Base-by-base conservation (phyloP, 2,113 vertebrate species). In the Pteruthius melanotis region DNA sequence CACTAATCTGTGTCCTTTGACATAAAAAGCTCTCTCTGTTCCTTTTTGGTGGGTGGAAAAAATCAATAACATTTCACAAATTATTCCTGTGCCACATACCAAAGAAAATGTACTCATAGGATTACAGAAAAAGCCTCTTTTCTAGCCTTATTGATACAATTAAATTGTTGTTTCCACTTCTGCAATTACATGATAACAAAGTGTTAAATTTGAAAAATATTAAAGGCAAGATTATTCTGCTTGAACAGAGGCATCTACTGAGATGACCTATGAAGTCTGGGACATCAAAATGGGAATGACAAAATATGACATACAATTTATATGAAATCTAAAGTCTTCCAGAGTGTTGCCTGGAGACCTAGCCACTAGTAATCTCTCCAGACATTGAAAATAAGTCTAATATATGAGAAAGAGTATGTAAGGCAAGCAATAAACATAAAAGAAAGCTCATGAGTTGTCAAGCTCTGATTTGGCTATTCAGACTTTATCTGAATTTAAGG, bases 341-440 rank as follows among this genome's bases (percentile, higher is more conserved):
- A 75, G 31, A 81, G 60, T 84, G 65, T 84, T 94, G 52, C 47
- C 56, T 87, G 70, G 89, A 95, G 87, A 95, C 81, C 44, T 71
- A 82, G 21, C 16, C 50, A 52, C 70, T 45, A 79, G 53, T 76
- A 91, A 83, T 93, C 57, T 85, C 75, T 70, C 37, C 23, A 89
- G 69, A 70, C 30, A 63, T 17, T 83, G 80, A 74, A 89, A 93
- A 89, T 33, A 84, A 50, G n/a, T 30, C 39, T 93, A 83, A 87
- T 82, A 83, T 83, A 57, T 57, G 42, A 90, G 70, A 20, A 88
- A 12, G n/a, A 82, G 10, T 76, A 79, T 26, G 30, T 76, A 84
- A 85, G 49, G 37, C 59, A 91, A 94, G 30, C 22, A 85, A 95
- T 90, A 90, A 95, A 89, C 59, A 71, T 85, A 65, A 94, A 91